Evolutionary conservation across 2,797 vertebrate genomes (phyloP).

Genomic region (Brotula barbata): DNA sequence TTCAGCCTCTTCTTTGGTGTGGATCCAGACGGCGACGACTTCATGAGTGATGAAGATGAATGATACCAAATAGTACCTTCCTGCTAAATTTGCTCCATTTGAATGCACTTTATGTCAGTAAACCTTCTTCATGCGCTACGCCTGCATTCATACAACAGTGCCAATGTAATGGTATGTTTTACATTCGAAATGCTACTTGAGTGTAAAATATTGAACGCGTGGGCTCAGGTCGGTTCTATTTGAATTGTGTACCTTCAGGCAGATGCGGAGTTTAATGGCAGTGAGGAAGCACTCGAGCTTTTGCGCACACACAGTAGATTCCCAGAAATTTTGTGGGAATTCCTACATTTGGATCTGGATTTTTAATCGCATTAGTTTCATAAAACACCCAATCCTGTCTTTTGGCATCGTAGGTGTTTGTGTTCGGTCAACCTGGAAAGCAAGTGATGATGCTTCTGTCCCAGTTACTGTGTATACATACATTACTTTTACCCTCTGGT

Average conservation of each 20-base stretch:
- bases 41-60: constrained; percentile 81
- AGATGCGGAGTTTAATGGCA: not conserved
- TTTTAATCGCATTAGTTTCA: no score
- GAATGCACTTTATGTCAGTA: constrained; percentile 67
- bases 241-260: constrained; percentile 2
- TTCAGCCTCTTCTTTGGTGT: constrained; percentile 80
- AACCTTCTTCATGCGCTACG: constrained; percentile 13
- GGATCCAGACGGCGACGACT: constrained; percentile 71
- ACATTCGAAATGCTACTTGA: constrained; percentile 6
- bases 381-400: not conserved
- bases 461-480: no score
- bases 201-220: not conserved
- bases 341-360: no score
- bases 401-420: not conserved
- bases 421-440: not conserved
- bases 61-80: constrained; percentile 40
- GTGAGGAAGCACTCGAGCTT: not conserved
- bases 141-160: constrained; percentile 15
- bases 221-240: not conserved
- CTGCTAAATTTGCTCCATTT: constrained; percentile 25
- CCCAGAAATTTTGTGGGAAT: not conserved
- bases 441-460: not conserved
- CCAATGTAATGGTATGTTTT: not conserved
- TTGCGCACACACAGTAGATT: not conserved
- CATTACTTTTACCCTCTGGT: not conserved